These are phyloP conservation scores for Prenolepis imparis DNA, from an alignment of 2,888 invertebrate species.

Conservation along the genomic window DNA sequence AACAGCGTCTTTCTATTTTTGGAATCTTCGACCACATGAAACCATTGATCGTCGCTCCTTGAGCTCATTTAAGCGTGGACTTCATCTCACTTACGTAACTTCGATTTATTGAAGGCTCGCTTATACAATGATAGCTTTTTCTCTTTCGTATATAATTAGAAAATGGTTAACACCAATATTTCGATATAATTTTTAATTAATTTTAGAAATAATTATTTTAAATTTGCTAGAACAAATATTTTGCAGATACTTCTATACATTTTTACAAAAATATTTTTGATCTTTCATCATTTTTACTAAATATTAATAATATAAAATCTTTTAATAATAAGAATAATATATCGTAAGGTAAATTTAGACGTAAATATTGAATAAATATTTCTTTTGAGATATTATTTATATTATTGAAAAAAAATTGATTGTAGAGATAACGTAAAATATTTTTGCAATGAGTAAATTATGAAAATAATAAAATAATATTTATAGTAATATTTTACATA, in stretches of 20 bases:
- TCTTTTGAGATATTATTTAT: neutral
- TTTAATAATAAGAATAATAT: neutral
- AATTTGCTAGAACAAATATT: neutral
- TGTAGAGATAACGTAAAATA: neutral
- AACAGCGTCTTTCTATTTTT: slow-evolving; percentile 43
- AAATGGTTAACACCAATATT: neutral
- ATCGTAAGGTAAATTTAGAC: neutral
- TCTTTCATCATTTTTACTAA: neutral
- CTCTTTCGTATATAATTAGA: neutral
- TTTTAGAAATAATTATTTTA: neutral
- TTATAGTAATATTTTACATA: neutral
- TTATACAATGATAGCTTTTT: neutral
- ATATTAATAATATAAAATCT: neutral
- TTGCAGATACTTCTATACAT: neutral
- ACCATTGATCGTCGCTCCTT: slow-evolving; percentile 50
- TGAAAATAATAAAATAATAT: neutral
- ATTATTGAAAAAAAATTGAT: neutral
- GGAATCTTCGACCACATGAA: slow-evolving; percentile 37
- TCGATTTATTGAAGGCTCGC: slow-evolving; percentile 21
- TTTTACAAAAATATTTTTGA: neutral
- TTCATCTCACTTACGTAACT: slow-evolving; percentile 33
- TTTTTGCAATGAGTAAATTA: neutral
- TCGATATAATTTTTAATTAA: neutral
- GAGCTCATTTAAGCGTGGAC: slow-evolving; percentile 32
- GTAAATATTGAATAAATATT: neutral